These are phyloP conservation scores for Ascaphus truei DNA, from an alignment of 2,113 vertebrate genomes.

Conservation along the genomic window DNA sequence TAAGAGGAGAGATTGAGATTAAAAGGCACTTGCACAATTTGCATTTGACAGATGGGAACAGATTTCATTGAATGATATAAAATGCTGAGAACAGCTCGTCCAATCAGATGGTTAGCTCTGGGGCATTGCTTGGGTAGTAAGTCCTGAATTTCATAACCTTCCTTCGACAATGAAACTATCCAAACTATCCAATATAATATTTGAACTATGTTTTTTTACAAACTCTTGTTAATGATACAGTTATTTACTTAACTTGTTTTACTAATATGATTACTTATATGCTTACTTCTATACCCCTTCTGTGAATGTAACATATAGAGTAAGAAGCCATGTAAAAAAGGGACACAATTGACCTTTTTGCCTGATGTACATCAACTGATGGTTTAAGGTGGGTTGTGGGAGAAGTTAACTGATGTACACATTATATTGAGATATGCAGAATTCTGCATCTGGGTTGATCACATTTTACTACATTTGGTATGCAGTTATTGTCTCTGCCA, in stretches of 20 bases:
- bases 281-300: too few species aligned
- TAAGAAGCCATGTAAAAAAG: not conserved
- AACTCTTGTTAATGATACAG: too few species aligned
- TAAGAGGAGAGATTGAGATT: constrained; percentile 1
- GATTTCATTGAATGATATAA: constrained; percentile 8
- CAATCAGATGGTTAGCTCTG: not conserved
- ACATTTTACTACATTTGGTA: not conserved
- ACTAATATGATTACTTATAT: not conserved
- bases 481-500: not conserved
- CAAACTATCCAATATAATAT: not conserved
- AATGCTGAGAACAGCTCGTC: not conserved
- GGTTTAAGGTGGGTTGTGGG: too few species aligned
- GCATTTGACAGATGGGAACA: constrained; percentile 6
- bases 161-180: not conserved
- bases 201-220: too few species aligned
- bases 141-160: not conserved
- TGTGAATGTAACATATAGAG: too few species aligned
- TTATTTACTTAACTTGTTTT: not conserved
- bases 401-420: too few species aligned
- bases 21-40: constrained; percentile 14
- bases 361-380: too few species aligned
- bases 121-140: not conserved
- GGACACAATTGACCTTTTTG: not conserved
- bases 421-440: not conserved
- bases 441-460: not conserved